Percentiles rank a stretch among this genome's conserved stretches.
Evolutionary conservation across 2,888 invertebrate genomes (phyloP).

Genomic region (Cryptops parisi): DNA sequence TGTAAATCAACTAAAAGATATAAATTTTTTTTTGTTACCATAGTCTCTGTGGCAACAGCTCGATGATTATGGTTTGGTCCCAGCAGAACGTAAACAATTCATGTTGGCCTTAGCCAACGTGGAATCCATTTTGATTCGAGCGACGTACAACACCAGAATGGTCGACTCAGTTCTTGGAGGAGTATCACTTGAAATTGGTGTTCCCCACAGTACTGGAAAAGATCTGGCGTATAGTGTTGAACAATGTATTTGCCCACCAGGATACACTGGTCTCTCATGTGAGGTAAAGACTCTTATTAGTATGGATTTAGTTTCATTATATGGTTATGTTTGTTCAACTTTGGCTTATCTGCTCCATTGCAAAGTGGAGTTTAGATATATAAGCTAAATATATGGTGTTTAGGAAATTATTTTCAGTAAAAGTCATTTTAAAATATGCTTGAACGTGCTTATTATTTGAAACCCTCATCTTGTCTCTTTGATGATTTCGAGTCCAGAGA

Average conservation of each 20-base stretch:
- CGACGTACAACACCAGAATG: constrained; percentile 51
- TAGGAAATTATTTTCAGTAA: too few relatives aligned
- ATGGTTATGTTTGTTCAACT: not conserved
- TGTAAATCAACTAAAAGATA: not conserved
- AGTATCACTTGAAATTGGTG: constrained; percentile 72
- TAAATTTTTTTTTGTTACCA: constrained; percentile 1
- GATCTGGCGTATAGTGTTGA: constrained; percentile 75
- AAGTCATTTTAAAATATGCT: too few relatives aligned
- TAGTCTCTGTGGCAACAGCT: constrained; percentile 26
- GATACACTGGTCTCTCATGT: constrained; percentile 71
- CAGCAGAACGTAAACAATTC: constrained; percentile 59
- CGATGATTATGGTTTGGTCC: constrained; percentile 20
- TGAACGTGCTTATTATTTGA: too few relatives aligned
- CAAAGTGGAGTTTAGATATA: too few relatives aligned
- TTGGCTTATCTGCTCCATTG: not conserved
- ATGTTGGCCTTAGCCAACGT: constrained; percentile 71
- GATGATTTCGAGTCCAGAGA: too few relatives aligned
- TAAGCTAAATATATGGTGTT: too few relatives aligned
- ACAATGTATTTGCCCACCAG: constrained; percentile 74
- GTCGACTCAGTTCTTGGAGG: constrained; percentile 57
- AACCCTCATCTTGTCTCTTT: too few relatives aligned
- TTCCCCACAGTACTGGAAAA: constrained; percentile 49
- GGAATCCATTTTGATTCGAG: constrained; percentile 66
- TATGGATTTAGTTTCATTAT: not conserved
- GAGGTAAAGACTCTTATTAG: constrained; percentile 41